Evolutionary conservation across 2,888 invertebrate species (phyloP).

Genomic region (Adineta ricciae): DNA sequence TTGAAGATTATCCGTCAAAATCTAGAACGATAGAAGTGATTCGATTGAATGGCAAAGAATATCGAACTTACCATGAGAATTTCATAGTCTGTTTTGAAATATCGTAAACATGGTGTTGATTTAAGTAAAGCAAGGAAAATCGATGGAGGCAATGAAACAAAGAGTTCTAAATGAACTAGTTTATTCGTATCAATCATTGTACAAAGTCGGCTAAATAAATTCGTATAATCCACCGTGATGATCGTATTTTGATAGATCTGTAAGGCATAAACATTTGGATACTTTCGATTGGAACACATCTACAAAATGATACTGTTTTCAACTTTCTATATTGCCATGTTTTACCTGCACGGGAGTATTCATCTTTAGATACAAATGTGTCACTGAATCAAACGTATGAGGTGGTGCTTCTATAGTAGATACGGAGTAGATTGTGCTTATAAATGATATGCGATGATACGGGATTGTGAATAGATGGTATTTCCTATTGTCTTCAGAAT

Average conservation of each 20-base stretch:
- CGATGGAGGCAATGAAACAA: not conserved
- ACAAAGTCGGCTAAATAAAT: not conserved
- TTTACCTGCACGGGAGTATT: not conserved
- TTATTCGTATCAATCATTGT: not conserved
- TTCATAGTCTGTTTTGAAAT: slow-evolving; percentile 10
- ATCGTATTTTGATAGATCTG: not conserved
- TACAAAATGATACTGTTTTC: not conserved
- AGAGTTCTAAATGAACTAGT: not conserved
- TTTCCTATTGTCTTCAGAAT: not conserved
- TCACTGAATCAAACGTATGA: not conserved
- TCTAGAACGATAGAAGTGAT: not conserved
- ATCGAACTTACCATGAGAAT: not conserved
- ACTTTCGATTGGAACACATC: not conserved
- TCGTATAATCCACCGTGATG: not conserved
- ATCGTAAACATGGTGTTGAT: not conserved
- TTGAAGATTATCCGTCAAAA: not conserved
- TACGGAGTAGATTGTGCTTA: not conserved
- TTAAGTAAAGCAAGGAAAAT: not conserved
- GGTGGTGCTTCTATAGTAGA: not conserved
- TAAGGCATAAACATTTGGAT: not conserved
- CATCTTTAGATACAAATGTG: not conserved
- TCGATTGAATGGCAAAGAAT: not conserved
- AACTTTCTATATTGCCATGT: no score
- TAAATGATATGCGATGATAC: not conserved
- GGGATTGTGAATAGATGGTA: not conserved